A percentile compares a stretch with the other conserved stretches of the same genome.
Evolutionary conservation across 2,113 vertebrate genomes (phyloP).

Genomic region (Spea multiplicata): DNA sequence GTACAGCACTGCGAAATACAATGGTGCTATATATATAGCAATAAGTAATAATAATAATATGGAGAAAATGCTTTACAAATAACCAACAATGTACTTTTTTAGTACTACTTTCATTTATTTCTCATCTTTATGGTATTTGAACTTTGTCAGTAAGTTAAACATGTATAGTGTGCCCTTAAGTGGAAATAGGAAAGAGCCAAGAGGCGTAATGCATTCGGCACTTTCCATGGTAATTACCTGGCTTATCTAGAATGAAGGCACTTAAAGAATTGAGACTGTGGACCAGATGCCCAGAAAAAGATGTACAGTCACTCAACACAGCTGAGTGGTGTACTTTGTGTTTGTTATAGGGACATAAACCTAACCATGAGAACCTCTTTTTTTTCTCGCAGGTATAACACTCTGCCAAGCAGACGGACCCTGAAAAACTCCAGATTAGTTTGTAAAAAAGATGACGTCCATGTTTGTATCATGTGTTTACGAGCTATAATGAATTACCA

Average conservation of each 20-base stretch:
- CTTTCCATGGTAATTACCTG: slow-evolving; percentile 22
- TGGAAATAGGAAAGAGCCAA: too few relatives aligned
- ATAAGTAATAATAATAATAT: too few relatives aligned
- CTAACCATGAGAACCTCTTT: too few relatives aligned
- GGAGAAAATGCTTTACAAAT: too few relatives aligned
- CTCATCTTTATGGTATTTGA: too few relatives aligned
- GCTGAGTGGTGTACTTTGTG: neutral
- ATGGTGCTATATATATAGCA: too few relatives aligned
- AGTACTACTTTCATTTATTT: too few relatives aligned
- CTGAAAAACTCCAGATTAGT: slow-evolving; percentile 92
- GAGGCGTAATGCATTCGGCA: neutral
- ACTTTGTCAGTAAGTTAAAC: too few relatives aligned
- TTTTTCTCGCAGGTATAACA: slow-evolving; percentile 77
- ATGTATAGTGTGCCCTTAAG: too few relatives aligned
- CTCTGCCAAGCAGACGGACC: slow-evolving; percentile 87
- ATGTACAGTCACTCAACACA: neutral
- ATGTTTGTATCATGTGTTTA: slow-evolving; percentile 96
- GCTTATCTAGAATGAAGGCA: slow-evolving; percentile 27
- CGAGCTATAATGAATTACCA: slow-evolving; percentile 98
- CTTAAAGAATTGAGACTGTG: slow-evolving; percentile 16
- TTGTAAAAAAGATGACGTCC: slow-evolving; percentile 95
- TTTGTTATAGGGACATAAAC: too few relatives aligned
- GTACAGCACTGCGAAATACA: too few relatives aligned
- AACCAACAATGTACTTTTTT: too few relatives aligned
- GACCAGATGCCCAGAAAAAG: neutral